Evolutionary conservation across 2,888 invertebrate species (phyloP).

Genomic region (Junonia oenone): DNA sequence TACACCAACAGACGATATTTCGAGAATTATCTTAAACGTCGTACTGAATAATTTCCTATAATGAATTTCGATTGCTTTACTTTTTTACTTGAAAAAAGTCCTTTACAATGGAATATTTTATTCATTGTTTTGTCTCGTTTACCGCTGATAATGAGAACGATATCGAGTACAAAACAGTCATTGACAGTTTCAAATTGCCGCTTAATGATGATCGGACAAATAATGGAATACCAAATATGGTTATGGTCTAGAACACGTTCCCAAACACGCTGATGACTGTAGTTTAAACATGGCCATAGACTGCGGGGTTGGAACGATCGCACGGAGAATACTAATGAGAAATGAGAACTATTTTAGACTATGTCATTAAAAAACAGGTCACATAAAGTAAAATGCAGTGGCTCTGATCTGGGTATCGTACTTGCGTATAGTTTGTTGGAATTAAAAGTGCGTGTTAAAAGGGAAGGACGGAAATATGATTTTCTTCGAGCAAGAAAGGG

Average conservation of each 20-base stretch:
- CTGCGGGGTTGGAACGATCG: conserved; percentile 40
- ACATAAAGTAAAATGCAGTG: conserved; percentile 63
- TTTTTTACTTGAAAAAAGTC: neutral
- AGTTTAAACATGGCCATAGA: conserved; percentile 52
- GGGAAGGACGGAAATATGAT: conserved; percentile 46
- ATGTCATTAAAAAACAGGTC: conserved; percentile 69
- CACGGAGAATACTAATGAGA: conserved; percentile 64
- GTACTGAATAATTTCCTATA: neutral
- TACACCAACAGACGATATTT: neutral
- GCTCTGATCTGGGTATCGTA: conserved; percentile 52
- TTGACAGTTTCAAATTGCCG: conserved; percentile 26
- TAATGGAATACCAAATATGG: conserved; percentile 35
- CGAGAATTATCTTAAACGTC: neutral
- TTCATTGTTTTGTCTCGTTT: conserved; percentile 9
- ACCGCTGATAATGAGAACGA: conserved; percentile 8
- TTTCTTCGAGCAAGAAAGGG: conserved; percentile 45
- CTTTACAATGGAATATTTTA: neutral
- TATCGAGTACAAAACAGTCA: conserved; percentile 12
- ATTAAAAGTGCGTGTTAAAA: conserved; percentile 56
- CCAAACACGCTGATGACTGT: conserved; percentile 50
- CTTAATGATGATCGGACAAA: conserved; percentile 32
- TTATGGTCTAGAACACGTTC: conserved; percentile 49
- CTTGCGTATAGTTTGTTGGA: conserved; percentile 51
- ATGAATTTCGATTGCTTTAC: neutral
- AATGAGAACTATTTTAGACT: conserved; percentile 60